phyloP scores from a whole-genome alignment of 2,113 vertebrate species.

The Sinocyclocheilus maitianheensis region DNA sequence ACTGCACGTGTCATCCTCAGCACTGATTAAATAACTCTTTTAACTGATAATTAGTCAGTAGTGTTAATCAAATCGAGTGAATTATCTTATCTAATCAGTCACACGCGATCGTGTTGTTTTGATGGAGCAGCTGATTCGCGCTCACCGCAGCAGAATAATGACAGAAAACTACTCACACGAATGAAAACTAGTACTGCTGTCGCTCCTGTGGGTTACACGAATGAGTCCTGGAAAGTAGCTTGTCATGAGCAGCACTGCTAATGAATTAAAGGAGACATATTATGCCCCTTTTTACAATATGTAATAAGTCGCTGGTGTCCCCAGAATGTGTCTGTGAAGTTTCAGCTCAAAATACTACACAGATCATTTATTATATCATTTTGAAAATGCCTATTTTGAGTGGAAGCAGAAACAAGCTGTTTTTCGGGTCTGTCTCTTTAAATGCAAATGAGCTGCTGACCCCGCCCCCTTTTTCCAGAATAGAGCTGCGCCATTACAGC shows the following conservation, averaged over 20 bases:
- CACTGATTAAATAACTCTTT: neutral
- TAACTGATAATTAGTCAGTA: neutral
- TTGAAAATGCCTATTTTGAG: too few relatives aligned
- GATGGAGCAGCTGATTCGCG: slow-evolving; percentile 1
- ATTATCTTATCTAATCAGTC: neutral
- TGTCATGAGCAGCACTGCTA: neutral
- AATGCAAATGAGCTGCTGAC: too few relatives aligned
- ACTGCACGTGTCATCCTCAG: too few relatives aligned
- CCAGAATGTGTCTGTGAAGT: too few relatives aligned
- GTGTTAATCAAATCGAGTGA: neutral
- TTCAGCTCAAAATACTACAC: too few relatives aligned
- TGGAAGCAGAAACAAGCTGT: too few relatives aligned
- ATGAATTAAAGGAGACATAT: too few relatives aligned
- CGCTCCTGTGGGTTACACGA: neutral
- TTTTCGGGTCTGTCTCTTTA: too few relatives aligned
- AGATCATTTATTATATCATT: too few relatives aligned
- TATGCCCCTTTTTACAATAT: neutral
- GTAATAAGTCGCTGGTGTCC: too few relatives aligned
- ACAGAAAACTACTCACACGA: neutral
- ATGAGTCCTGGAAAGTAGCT: neutral
- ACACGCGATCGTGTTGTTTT: neutral
- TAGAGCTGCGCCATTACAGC: too few relatives aligned
- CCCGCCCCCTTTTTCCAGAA: too few relatives aligned
- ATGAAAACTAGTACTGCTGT: neutral
- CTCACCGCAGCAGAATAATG: neutral